Base-by-base conservation (phyloP, 2,797 vertebrate species). In the Sorex maritimensis region DNA sequence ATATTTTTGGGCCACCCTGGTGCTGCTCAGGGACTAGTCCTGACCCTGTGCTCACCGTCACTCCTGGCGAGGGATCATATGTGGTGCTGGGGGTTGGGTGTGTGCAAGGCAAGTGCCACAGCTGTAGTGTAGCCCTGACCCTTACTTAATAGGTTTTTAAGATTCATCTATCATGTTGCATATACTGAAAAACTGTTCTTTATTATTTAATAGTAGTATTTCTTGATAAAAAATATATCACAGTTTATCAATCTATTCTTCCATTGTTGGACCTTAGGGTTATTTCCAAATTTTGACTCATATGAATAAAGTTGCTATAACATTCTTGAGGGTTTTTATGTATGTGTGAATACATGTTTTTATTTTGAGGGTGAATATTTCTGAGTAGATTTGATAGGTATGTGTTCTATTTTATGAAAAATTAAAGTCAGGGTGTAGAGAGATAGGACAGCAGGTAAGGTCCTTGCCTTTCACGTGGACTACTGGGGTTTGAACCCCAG, bases 391-490 rank as follows among this genome's bases (percentile, higher is more conserved):
- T 44, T 81, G 61, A 26, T 38, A 58, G 28, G 10, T 38, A 11
- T 14, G 30, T 49, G 69, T 89, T 77, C 75, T 30, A 69, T 65
- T 86, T 85, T 75, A 41, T n/a, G 61, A 41, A 92, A 84, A 81
- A 34, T 55, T 17, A 12, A 28, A 34, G 41, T 75, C 30, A 30
- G 41, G 58, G 19, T 6, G 14, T 17, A 61, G 58, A 61, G 58
- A 61, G 58, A 61, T 61, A 61, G 4, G 19, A 61, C 58, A 61
- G 6, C 19, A 21, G 58, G 58, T 61, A 61, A 58, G 11, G 55
- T 58, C 13, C 13, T 58, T 58, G 15, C 55, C 61, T 58, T 58
- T 58, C 55, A 58, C 17, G 55, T 61, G 58, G 4, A 19, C 58
- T 61, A 21, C 58, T 7, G 5, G 21, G 19, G 58, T 61, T 61